These are phyloP conservation scores for Eupristina koningsbergeri DNA, from an alignment of 1,140 invertebrate species.

Conservation along the genomic window DNA sequence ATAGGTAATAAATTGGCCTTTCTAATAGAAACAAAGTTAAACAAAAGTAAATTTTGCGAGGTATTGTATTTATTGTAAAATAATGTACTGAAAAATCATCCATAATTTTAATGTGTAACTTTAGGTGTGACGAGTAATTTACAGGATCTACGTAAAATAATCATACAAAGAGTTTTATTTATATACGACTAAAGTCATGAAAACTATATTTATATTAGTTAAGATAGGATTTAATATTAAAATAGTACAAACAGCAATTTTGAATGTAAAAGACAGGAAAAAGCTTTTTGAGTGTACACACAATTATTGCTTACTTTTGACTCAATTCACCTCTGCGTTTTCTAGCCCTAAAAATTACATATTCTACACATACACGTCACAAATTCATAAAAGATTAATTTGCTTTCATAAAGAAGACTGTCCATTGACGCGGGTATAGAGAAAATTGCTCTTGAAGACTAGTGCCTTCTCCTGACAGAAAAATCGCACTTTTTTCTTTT, in stretches of 20 bases:
- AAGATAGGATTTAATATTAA: not conserved
- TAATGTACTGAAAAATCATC: too few relatives aligned
- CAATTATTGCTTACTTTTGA: not conserved
- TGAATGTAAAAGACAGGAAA: not conserved
- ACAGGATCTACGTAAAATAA: too few relatives aligned
- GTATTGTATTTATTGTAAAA: too few relatives aligned
- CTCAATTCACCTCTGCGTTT: not conserved
- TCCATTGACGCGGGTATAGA: not conserved
- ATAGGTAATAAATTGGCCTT: not conserved
- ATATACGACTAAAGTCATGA: too few relatives aligned
- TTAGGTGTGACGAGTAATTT: too few relatives aligned
- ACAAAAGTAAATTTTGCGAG: too few relatives aligned
- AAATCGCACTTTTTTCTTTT: conserved; percentile 15
- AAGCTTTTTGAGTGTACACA: not conserved
- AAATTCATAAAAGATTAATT: conserved; percentile 30
- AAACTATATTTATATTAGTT: not conserved
- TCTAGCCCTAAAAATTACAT: not conserved
- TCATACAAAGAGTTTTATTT: too few relatives aligned
- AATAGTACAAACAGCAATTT: not conserved
- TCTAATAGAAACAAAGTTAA: too few relatives aligned
- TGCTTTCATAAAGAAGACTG: not conserved
- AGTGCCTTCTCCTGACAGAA: not conserved
- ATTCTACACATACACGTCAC: not conserved
- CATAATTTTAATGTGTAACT: too few relatives aligned
- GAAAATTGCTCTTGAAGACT: conserved; percentile 22